These are phyloP conservation scores for Phalanger gymnotis DNA, from an alignment of 2,797 vertebrate genomes.

Conservation along the genomic window DNA sequence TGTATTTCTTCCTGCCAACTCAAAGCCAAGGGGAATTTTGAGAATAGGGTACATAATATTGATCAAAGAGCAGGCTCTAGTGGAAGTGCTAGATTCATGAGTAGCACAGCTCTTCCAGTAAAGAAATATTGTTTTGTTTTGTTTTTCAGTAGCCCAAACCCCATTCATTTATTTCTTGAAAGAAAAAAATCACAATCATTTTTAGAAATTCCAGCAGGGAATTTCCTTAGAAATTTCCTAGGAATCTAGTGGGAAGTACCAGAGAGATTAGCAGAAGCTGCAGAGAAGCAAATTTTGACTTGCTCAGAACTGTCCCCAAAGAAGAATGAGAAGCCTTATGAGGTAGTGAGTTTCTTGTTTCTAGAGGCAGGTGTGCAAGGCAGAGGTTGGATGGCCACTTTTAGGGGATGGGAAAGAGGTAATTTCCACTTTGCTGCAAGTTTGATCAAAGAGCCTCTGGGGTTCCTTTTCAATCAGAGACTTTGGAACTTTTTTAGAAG, in stretches of 20 bases:
- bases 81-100: constrained; percentile 31
- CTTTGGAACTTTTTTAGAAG: neutral
- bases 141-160: neutral
- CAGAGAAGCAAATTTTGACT: neutral
- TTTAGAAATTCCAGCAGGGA: constrained; percentile 37
- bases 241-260: neutral
- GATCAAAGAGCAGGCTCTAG: neutral
- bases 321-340: neutral
- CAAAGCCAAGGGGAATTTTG: constrained; percentile 40
- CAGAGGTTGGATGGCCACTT: neutral
- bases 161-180: constrained; percentile 52
- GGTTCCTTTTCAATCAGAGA: neutral
- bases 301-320: neutral
- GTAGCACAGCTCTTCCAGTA: constrained; percentile 49
- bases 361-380: neutral
- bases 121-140: neutral
- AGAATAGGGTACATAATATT: neutral
- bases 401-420: neutral
- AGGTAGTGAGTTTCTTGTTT: neutral
- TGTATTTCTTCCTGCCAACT: constrained; percentile 55
- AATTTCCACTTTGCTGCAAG: neutral
- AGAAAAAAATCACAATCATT: neutral
- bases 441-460: neutral
- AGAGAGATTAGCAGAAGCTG: constrained; percentile 10
- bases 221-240: constrained; percentile 6